phyloP scores from a whole-genome alignment of 2,888 invertebrate species.

The Tanytarsus gracilentus region DNA sequence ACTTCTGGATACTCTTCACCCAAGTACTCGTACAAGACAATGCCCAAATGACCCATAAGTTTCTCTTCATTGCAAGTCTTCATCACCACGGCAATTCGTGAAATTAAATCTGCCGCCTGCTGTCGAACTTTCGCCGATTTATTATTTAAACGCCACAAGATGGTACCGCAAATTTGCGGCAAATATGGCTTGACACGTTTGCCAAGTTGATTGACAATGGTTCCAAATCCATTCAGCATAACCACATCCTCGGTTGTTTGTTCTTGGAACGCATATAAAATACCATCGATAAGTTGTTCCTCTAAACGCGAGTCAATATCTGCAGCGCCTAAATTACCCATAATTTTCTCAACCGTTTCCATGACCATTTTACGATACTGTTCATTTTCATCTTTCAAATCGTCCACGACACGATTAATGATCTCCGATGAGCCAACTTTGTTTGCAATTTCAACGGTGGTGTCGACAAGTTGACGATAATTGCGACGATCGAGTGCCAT shows the following conservation, averaged over 20 bases:
- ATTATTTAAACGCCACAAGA: slow-evolving; percentile 98
- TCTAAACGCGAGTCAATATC: slow-evolving; percentile 97
- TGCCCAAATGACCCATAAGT: slow-evolving; percentile 98
- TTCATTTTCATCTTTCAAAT: slow-evolving; percentile 98
- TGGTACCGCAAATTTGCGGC: slow-evolving; percentile 99
- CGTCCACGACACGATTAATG: slow-evolving; percentile 95
- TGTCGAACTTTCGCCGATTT: slow-evolving; percentile 99
- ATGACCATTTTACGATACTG: slow-evolving; percentile 99
- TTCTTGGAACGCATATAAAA: slow-evolving; percentile 98
- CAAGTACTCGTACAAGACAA: slow-evolving; percentile 96
- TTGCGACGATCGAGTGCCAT: slow-evolving; percentile 98
- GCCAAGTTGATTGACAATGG: slow-evolving; percentile 94
- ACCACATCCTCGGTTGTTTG: slow-evolving; percentile 99
- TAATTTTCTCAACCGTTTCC: slow-evolving; percentile 99
- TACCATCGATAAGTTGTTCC: slow-evolving; percentile 98
- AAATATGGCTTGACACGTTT: slow-evolving; percentile 97
- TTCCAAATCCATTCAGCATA: slow-evolving; percentile 98
- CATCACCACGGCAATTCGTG: slow-evolving; percentile 97
- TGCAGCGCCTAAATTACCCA: slow-evolving; percentile 93
- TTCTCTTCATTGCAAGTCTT: slow-evolving; percentile 99
- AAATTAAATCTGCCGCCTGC: slow-evolving; percentile 98
- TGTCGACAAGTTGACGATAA: slow-evolving; percentile 96
- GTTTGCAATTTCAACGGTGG: slow-evolving; percentile 99
- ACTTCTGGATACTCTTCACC: slow-evolving; percentile 99
- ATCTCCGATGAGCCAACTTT: slow-evolving; percentile 99